Percentiles rank a stretch among this genome's conserved stretches.
These are phyloP conservation scores for Montifringilla adamsi DNA, from an alignment of 2,113 vertebrate species.

Conservation along the genomic window DNA sequence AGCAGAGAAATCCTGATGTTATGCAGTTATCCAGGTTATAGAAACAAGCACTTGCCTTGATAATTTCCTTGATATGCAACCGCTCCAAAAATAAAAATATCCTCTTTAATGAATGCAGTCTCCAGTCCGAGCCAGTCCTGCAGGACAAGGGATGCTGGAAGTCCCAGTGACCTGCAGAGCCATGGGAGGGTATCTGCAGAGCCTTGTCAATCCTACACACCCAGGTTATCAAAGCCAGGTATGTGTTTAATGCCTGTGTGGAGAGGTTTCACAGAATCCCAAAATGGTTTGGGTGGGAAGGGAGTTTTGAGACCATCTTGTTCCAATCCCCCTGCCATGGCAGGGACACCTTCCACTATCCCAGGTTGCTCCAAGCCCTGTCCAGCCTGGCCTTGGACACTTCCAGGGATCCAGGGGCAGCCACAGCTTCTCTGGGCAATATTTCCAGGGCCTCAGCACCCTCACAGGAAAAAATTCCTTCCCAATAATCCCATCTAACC, in stretches of 20 bases:
- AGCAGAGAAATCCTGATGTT: neutral
- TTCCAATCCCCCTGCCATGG: neutral
- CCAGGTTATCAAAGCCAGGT: neutral
- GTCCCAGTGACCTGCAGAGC: neutral
- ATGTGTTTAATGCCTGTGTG: accelerated
- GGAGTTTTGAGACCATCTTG: accelerated
- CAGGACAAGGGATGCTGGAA: neutral
- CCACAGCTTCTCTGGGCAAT: neutral
- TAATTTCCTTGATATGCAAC: neutral
- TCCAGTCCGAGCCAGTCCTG: neutral
- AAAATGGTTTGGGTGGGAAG: neutral
- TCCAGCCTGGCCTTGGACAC: accelerated
- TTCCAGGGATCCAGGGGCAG: neutral
- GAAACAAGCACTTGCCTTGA: neutral
- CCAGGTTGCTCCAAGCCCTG: accelerated
- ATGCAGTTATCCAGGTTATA: neutral
- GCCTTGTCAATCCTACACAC: accelerated
- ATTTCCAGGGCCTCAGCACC: accelerated
- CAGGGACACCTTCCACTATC: neutral
- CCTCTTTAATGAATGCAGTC: neutral
- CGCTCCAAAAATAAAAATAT: neutral
- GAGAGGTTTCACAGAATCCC: neutral
- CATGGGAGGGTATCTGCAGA: neutral
- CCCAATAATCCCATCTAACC: neutral
- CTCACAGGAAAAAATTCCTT: neutral